phyloP scores from a whole-genome alignment of 2,888 invertebrate genomes.

The Galeruca laticollis region DNA sequence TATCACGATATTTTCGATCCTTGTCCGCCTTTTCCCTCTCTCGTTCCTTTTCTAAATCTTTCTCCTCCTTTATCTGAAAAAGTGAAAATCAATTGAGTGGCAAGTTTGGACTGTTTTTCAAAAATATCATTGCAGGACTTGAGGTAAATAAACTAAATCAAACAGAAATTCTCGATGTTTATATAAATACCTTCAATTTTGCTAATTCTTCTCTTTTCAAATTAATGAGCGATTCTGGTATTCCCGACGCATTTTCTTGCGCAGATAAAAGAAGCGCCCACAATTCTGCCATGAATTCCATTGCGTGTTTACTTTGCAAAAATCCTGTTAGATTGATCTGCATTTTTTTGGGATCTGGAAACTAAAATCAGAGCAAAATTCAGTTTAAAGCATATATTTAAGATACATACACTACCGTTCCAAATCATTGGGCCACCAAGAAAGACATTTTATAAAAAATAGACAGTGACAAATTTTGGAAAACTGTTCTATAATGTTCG shows the following conservation, averaged over 20 bases:
- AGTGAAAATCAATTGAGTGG: too few relatives aligned
- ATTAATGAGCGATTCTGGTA: constrained; percentile 94
- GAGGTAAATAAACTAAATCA: too few relatives aligned
- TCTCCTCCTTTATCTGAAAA: constrained; percentile 71
- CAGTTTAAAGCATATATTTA: constrained; percentile 44
- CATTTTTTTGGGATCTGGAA: constrained; percentile 97
- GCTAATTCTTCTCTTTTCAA: constrained; percentile 97
- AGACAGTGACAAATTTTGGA: too few relatives aligned
- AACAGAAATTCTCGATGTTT: too few relatives aligned
- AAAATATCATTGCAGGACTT: too few relatives aligned
- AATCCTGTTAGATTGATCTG: constrained; percentile 99
- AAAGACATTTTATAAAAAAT: too few relatives aligned
- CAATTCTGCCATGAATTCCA: constrained; percentile 97
- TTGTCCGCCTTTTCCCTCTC: constrained; percentile 63
- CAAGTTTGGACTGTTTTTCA: too few relatives aligned
- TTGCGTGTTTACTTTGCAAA: constrained; percentile 96
- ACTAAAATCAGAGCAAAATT: constrained; percentile 72
- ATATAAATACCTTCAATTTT: constrained; percentile 79
- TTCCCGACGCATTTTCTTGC: constrained; percentile 94
- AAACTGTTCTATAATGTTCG: too few relatives aligned
- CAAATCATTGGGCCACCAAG: too few relatives aligned
- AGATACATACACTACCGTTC: too few relatives aligned
- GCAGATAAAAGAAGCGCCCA: constrained; percentile 97
- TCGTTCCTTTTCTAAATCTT: constrained; percentile 72
- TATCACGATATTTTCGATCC: constrained; percentile 68